A percentile compares a stretch with the other conserved stretches of the same genome.
Conservation (phyloP, 2,797 vertebrate species). For the Hydrophis major region DNA sequence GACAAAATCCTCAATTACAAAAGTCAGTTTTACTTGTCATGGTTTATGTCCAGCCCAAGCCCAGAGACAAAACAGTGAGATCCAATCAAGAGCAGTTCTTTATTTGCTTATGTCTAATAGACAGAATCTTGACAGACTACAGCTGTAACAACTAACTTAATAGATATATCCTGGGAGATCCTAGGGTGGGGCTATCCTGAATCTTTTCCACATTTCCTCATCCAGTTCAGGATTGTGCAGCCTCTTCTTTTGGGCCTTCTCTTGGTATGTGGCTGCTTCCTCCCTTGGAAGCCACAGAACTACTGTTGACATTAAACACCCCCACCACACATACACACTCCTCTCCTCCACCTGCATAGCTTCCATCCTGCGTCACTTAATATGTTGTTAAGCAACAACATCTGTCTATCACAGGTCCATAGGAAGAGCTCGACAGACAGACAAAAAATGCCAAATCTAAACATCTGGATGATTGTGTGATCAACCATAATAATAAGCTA, state of each 20-base stretch:
- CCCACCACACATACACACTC: background rate
- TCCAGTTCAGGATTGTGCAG: background rate
- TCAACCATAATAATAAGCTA: background rate
- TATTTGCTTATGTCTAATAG: background rate
- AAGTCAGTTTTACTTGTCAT: background rate
- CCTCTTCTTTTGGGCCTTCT: background rate
- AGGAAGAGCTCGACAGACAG: background rate
- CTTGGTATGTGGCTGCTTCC: background rate
- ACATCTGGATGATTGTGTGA: background rate
- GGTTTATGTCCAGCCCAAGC: background rate
- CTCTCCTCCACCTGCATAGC: background rate
- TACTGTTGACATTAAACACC: too few relatives aligned
- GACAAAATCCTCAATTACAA: background rate
- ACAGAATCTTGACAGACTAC: background rate
- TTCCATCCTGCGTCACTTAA: background rate
- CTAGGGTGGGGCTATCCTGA: background rate
- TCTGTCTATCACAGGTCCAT: background rate
- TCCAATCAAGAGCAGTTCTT: background rate
- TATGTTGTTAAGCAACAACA: background rate
- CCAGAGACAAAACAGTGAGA: background rate
- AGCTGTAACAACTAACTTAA: background rate
- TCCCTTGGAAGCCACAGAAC: too few relatives aligned
- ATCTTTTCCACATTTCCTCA: background rate
- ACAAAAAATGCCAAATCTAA: background rate
- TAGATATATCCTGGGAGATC: background rate